Base-by-base conservation (phyloP, 2,888 invertebrate species). In the Parnassius orleans region DNA sequence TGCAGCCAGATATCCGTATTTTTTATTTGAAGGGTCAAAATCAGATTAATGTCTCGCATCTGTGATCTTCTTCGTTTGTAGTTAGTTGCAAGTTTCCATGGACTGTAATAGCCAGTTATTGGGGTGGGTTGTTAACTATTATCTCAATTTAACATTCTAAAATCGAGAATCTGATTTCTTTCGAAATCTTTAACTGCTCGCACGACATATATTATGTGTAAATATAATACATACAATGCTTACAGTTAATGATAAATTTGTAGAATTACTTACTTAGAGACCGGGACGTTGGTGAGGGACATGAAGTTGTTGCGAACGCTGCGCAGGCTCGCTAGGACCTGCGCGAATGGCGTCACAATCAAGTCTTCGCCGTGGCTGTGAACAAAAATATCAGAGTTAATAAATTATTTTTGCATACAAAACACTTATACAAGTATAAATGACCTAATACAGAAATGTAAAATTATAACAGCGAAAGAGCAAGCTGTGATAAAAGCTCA, bases 311-410 rank as follows among this genome's bases (percentile, higher is more conserved):
- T 98, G 87, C 99, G 96, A 79, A 99, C 98, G 92, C 98, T 98
- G 84, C 99, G 96, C 86, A 99, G 94, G 92, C 98, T 98, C 89
- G 99, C 99, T 92, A 99, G 95, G 90, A 99, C 98, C 94, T 99
- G 99, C 90, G 99, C 99, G 93, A 99, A 99, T 79, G 99, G 99
- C 78, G 99, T 99, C 87, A 99, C 99, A 86, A 99, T 99, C 93
- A 99, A 95, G 93, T 99, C 99, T 93, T 99, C 99, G 84, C 98
- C 98, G 94, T 99, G 98, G 92, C 98, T 92, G 92, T 74, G 78
- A 69, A 86, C 85, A 88, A 90, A 77, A 42, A 14, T 47, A 42
- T 12, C 9, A 12, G 5, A 24, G 42, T 63, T 14, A 63, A 55
- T 42, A 2, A 54, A 43, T 33, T 46, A 46, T 46, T 46, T 46